Base-by-base conservation (phyloP, 2,888 invertebrate genomes). In the Cataglyphis albicans region DNA sequence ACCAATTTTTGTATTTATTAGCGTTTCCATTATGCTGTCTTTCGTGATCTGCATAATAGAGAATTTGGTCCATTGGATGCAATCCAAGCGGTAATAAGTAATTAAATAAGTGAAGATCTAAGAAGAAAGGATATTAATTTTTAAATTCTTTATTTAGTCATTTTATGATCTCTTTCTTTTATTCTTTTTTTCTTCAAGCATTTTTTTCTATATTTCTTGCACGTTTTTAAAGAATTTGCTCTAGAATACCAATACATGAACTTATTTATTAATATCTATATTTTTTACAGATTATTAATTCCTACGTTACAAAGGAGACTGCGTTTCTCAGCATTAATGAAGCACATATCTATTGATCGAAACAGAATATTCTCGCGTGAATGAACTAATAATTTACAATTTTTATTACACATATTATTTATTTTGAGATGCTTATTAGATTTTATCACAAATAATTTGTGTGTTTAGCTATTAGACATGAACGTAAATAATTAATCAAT, bases 1-100 rank as follows among this genome's bases (percentile, higher is more conserved):
- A 4, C 91, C 93, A 0, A 84, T 92, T 41, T 87, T 93, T 18
- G 78, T 91, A 10, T 83, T 93, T 15, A 76, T 92, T 6, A 41
- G 87, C 4, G 67, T 90, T 15, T 91, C 92, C 15, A 73, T 84
- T 1, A 4, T 83, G 0, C n/a, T 93, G 4, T 88, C 92, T 0
- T 6, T 90, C 7, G 10, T 86, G 0, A 87, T 93, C 38, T 92
- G 89, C 70, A 38, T 85, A 35, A 9, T 80, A 7, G 91, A 91
- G 29, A 88, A 89, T 41, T 12, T 90, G 7, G 2, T 87, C 25
- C 59, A 57, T 21, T 85, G 74, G 63, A 7, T 85, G 7, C 61
- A 64, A 15, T 55, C 81, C 0, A 59, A 38, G 65, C 48, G 86
- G 86, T 84, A 61, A 68, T 5, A 12, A 29, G 10, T 12, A 4